A percentile compares a stretch with the other conserved stretches of the same genome.
These are phyloP conservation scores for Drosophila athabasca DNA, from an alignment of 1,140 invertebrate genomes.

Conservation along the genomic window DNA sequence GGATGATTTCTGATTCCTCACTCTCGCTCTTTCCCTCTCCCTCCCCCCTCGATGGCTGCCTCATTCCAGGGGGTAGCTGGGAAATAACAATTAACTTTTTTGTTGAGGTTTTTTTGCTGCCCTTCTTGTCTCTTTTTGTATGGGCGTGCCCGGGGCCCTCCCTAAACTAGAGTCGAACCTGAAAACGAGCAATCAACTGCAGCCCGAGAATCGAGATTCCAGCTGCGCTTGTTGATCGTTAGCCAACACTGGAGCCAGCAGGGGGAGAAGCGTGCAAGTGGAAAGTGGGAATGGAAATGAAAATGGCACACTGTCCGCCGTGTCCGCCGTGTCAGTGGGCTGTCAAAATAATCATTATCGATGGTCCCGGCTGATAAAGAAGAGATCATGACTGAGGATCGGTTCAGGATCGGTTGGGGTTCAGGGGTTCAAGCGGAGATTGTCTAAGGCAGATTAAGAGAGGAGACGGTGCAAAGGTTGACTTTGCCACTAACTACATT, in stretches of 20 bases:
- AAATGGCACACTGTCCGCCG: slow-evolving; percentile 1
- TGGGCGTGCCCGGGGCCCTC: slow-evolving; percentile 42
- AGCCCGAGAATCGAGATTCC: slow-evolving; percentile 27
- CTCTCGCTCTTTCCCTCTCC: not conserved
- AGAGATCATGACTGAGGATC: slow-evolving; percentile 40
- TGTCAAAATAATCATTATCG: slow-evolving; percentile 67
- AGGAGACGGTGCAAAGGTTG: slow-evolving; percentile 22
- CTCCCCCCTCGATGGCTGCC: too few relatives aligned
- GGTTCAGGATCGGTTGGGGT: not conserved
- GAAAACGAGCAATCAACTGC: slow-evolving; percentile 44
- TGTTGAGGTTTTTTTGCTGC: slow-evolving; percentile 51
- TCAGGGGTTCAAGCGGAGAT: slow-evolving; percentile 1
- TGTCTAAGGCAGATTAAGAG: slow-evolving; percentile 10
- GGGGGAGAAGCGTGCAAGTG: too few relatives aligned
- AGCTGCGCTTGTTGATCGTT: slow-evolving; percentile 46
- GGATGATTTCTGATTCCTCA: slow-evolving; percentile 24
- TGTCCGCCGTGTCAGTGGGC: slow-evolving; percentile 61
- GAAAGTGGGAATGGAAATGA: too few relatives aligned
- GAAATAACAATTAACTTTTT: slow-evolving; percentile 75
- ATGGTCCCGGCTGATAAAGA: slow-evolving; percentile 32
- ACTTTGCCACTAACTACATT: slow-evolving; percentile 11
- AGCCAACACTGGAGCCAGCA: slow-evolving; percentile 54
- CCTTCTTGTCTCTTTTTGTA: slow-evolving; percentile 10
- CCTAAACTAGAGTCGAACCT: slow-evolving; percentile 41
- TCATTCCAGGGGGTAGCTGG: slow-evolving; percentile 45